Percentiles rank a stretch among this genome's conserved stretches.
Conservation (phyloP, 1,140 invertebrate genomes). For the Calycopis cecrops region DNA sequence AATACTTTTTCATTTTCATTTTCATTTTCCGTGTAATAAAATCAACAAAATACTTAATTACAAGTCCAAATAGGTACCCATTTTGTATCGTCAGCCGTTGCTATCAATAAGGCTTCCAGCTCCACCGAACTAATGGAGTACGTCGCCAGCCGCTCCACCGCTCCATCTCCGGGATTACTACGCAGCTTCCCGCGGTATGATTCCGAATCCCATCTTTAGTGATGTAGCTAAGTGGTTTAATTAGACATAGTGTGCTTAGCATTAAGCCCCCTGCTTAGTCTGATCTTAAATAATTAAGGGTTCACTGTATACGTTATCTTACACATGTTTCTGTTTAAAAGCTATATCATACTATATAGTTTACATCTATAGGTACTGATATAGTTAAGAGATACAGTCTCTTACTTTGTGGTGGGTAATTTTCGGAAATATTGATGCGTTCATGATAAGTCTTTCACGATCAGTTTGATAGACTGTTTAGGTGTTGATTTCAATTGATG, state of each 20-base stretch:
- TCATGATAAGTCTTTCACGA: no score
- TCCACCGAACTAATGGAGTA: slow-evolving; percentile 37
- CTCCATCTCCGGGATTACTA: slow-evolving; percentile 57
- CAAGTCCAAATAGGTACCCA: neutral
- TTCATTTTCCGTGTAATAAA: no score
- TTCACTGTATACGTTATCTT: slow-evolving; percentile 25
- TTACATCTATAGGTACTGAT: no score
- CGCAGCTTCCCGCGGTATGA: slow-evolving; percentile 49
- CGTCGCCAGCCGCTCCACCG: slow-evolving; percentile 42
- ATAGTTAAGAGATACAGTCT: no score
- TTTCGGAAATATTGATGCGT: no score
- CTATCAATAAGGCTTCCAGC: slow-evolving; percentile 61
- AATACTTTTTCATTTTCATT: no score
- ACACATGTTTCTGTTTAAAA: neutral
- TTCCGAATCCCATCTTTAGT: slow-evolving; percentile 57
- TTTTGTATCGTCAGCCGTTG: slow-evolving; percentile 7
- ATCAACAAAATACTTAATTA: neutral
- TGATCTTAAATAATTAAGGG: slow-evolving; percentile 26
- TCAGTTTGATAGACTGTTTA: no score
- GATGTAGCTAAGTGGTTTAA: slow-evolving; percentile 40
- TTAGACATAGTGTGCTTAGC: neutral
- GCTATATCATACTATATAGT: no score
- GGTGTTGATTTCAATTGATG: no score
- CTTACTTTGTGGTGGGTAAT: no score
- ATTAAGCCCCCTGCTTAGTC: neutral